These are phyloP conservation scores for Arrhamphus sclerolepis DNA, from an alignment of 2,797 vertebrate genomes.

Conservation along the genomic window DNA sequence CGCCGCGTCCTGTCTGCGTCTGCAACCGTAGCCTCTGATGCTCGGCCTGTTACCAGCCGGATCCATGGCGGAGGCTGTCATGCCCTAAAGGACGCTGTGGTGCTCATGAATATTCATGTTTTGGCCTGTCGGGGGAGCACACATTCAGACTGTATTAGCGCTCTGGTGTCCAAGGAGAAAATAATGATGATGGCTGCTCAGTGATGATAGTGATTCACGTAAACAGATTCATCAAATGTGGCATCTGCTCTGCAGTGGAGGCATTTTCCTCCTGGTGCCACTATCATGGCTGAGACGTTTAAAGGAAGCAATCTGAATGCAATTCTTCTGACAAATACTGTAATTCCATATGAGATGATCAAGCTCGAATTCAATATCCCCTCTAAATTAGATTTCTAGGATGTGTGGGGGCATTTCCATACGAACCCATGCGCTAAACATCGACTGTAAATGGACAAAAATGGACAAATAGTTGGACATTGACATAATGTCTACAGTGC, in stretches of 20 bases:
- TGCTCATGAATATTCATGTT: constrained; percentile 66
- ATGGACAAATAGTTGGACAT: too few relatives aligned
- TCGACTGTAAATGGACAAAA: too few relatives aligned
- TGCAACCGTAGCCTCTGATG: constrained; percentile 16
- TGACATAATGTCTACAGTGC: too few relatives aligned
- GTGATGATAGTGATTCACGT: constrained; percentile 74
- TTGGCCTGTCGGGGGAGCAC: constrained; percentile 50
- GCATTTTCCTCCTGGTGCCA: constrained; percentile 8
- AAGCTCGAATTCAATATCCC: too few relatives aligned
- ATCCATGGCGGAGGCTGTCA: constrained; percentile 47
- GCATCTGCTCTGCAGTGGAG: constrained; percentile 20
- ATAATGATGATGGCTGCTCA: constrained; percentile 47
- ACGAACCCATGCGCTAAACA: too few relatives aligned
- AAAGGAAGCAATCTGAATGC: constrained; percentile 4
- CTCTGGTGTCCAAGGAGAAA: constrained; percentile 53
- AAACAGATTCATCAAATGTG: constrained; percentile 64
- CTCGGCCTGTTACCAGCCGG: constrained; percentile 56
- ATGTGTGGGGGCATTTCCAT: too few relatives aligned
- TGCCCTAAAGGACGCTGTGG: constrained; percentile 43
- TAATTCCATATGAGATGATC: too few relatives aligned
- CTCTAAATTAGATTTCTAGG: too few relatives aligned
- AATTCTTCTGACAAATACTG: too few relatives aligned
- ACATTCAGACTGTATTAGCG: constrained; percentile 66
- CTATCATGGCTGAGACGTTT: background rate
- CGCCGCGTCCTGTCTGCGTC: constrained; percentile 10